Evolutionary conservation across 2,888 invertebrate genomes (phyloP).

Genomic region (Hydriomena furcata): DNA sequence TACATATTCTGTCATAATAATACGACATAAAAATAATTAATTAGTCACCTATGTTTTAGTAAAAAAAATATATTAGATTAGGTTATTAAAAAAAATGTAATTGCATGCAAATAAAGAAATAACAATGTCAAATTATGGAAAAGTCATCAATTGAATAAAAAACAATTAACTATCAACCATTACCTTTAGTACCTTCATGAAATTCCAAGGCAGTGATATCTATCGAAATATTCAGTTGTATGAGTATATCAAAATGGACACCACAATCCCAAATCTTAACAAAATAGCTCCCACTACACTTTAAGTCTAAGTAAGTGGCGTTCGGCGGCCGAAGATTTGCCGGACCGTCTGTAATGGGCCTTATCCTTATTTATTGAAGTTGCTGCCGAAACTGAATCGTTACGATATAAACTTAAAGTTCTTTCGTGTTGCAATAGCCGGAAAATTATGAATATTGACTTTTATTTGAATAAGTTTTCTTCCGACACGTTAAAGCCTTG

Average conservation of each 20-base stretch:
- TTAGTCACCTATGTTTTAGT: no score
- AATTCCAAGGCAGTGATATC: slow-evolving; percentile 11
- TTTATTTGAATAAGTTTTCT: slow-evolving; percentile 7
- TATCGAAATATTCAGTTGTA: slow-evolving; percentile 39
- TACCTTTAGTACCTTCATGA: no score
- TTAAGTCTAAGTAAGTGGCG: slow-evolving; percentile 84
- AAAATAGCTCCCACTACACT: slow-evolving; percentile 76
- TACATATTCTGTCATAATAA: no score
- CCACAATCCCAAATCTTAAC: slow-evolving; percentile 77
- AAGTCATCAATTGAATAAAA: no score
- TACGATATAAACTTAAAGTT: slow-evolving; percentile 64
- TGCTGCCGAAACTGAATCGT: slow-evolving; percentile 60
- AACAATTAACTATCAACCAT: no score
- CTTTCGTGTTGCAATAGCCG: slow-evolving; percentile 39
- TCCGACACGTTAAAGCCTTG: no score
- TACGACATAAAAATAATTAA: no score
- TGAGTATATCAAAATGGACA: slow-evolving; percentile 71
- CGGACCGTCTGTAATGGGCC: slow-evolving; percentile 82
- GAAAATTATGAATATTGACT: slow-evolving; percentile 5
- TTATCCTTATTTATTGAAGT: slow-evolving; percentile 82
- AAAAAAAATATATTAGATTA: no score
- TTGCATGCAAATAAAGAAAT: no score
- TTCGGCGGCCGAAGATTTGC: slow-evolving; percentile 81
- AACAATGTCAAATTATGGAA: no score
- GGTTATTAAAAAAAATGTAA: no score